Conservation (phyloP, 2,797 vertebrate species). For the Helarctos malayanus region DNA sequence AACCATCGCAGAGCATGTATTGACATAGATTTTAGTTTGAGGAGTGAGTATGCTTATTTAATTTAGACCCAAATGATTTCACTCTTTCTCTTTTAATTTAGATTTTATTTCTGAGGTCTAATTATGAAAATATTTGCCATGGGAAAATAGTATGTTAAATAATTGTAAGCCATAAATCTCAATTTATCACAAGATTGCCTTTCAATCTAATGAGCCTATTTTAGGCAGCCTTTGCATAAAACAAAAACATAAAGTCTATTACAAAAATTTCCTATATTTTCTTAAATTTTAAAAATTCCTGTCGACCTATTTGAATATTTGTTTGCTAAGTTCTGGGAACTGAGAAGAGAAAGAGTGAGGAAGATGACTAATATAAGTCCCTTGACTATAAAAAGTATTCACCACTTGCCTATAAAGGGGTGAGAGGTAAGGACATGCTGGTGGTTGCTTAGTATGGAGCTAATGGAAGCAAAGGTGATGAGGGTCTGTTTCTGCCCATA, state of each 20-base stretch:
- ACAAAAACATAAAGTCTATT: neutral
- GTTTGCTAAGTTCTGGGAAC: neutral
- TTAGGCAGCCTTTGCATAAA: neutral
- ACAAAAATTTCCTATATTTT: neutral
- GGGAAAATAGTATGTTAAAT: constrained; percentile 58
- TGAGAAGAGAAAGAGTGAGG: neutral
- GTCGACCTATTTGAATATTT: neutral
- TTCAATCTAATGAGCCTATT: neutral
- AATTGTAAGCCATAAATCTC: constrained; percentile 22
- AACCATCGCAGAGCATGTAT: constrained; percentile 56
- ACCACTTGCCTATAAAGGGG: neutral
- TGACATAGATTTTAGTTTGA: constrained; percentile 42
- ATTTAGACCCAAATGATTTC: constrained; percentile 57
- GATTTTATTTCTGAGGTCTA: constrained; percentile 43
- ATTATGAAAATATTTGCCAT: constrained; percentile 53
- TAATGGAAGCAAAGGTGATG: neutral
- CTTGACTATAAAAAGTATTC: neutral
- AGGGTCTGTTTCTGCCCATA: neutral
- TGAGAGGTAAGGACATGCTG: neutral
- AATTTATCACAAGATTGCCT: neutral
- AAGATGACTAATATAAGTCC: neutral
- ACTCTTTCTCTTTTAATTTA: constrained; percentile 61
- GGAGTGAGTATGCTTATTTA: neutral
- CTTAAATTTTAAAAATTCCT: constrained; percentile 2
- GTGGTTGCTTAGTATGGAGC: neutral